Percentiles rank a stretch among this genome's conserved stretches.
Conservation (phyloP, 2,113 vertebrate genomes). For the Beaufortia kweichowensis region DNA sequence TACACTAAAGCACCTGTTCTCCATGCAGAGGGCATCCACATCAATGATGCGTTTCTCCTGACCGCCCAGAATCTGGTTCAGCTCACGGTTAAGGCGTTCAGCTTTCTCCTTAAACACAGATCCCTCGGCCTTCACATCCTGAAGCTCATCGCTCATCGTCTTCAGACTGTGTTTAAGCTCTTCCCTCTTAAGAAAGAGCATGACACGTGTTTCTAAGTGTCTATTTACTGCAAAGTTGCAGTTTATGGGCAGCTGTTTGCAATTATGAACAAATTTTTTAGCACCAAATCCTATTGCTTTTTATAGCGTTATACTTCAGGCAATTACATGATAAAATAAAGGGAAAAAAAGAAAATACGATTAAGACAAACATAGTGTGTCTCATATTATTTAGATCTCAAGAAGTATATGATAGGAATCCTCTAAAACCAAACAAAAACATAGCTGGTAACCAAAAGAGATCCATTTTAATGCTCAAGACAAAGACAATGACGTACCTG, state of each 20-base stretch:
- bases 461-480: too few relatives aligned
- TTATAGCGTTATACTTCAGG: too few relatives aligned
- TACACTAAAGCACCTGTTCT: conserved; percentile 80
- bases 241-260: too few relatives aligned
- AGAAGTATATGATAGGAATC: not conserved
- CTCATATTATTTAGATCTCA: not conserved
- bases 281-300: too few relatives aligned
- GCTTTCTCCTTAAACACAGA: conserved; percentile 92
- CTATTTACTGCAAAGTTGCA: not conserved
- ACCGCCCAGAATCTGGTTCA: conserved; percentile 90
- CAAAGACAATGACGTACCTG: conserved; percentile 74
- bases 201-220: not conserved
- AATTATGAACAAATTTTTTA: too few relatives aligned
- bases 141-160: conserved; percentile 86
- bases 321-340: too few relatives aligned
- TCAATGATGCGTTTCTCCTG: conserved; percentile 88
- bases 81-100: conserved; percentile 89
- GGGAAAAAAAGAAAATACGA: not conserved
- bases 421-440: not conserved
- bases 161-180: conserved; percentile 85
- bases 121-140: conserved; percentile 88
- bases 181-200: conserved; percentile 78
- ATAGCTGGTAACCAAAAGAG: too few relatives aligned
- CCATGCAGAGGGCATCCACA: conserved; percentile 93
- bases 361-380: too few relatives aligned